Conservation (phyloP, 2,113 vertebrate species). For the Phalacrocorax aristotelis region DNA sequence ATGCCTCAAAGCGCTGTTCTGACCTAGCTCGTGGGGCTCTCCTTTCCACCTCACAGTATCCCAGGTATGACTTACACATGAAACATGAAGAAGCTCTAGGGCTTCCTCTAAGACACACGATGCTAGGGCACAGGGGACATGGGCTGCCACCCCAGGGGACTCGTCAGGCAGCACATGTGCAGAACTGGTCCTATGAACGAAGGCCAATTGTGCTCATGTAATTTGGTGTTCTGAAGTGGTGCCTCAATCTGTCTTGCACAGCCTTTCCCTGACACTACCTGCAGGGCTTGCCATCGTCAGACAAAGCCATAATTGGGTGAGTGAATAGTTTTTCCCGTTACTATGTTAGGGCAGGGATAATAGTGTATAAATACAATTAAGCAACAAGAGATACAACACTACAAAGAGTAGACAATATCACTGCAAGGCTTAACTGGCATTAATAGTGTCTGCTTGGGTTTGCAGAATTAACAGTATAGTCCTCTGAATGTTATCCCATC, state of each 20-base stretch:
- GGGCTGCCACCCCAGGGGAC: background rate
- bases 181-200: background rate
- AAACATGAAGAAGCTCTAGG: background rate
- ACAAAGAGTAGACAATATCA: background rate
- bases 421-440: background rate
- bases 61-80: background rate
- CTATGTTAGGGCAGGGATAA: conserved; percentile 14
- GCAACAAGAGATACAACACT: background rate
- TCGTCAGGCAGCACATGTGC: background rate
- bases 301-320: background rate
- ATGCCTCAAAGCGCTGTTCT: background rate
- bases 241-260: background rate
- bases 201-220: background rate
- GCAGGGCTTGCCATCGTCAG: conserved; percentile 20
- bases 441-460: background rate
- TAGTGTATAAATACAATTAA: conserved; percentile 32
- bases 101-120: background rate
- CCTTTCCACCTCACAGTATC: background rate
- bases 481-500: background rate
- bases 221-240: conserved; percentile 41
- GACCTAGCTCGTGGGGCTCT: background rate
- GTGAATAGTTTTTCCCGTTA: background rate
- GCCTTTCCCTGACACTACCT: conserved; percentile 17
- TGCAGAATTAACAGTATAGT: background rate
- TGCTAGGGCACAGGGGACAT: background rate